Evolutionary conservation across 2,888 invertebrate genomes (phyloP).

Genomic region (Nomada hirtipes): DNA sequence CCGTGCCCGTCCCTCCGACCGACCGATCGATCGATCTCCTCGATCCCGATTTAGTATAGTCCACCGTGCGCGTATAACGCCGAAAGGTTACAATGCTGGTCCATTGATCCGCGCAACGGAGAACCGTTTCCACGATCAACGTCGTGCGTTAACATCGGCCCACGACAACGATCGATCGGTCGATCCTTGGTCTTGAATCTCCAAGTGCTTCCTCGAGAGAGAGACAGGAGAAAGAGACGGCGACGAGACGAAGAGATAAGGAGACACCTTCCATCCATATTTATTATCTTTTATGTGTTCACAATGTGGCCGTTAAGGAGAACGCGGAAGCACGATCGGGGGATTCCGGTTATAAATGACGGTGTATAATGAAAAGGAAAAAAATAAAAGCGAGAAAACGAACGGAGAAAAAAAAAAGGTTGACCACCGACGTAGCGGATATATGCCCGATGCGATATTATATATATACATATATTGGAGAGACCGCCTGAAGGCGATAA

Average conservation of each 20-base stretch:
- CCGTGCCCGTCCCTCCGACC: not conserved
- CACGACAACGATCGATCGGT: constrained; percentile 41
- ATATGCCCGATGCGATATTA: not conserved
- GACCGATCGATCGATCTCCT: not conserved
- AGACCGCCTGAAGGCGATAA: constrained; percentile 23
- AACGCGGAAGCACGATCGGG: constrained; percentile 75
- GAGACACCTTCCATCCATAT: constrained; percentile 69
- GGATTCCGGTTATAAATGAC: constrained; percentile 78
- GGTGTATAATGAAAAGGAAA: constrained; percentile 33
- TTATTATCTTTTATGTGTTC: constrained; percentile 72
- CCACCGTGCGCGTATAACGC: no score
- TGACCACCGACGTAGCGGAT: constrained; percentile 40
- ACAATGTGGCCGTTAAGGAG: constrained; percentile 73
- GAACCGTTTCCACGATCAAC: constrained; percentile 33
- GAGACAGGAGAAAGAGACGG: constrained; percentile 10
- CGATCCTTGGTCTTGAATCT: constrained; percentile 69
- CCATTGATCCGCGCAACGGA: constrained; percentile 23
- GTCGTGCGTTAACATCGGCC: constrained; percentile 42
- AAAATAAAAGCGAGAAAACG: not conserved
- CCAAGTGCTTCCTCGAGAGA: constrained; percentile 63
- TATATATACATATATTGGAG: not conserved
- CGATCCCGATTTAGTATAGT: not conserved
- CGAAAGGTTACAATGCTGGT: constrained; percentile 9
- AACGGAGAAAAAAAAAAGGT: not conserved
- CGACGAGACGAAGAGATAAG: constrained; percentile 38